Conservation (phyloP, 2,888 invertebrate genomes). For the Nomada flava region DNA sequence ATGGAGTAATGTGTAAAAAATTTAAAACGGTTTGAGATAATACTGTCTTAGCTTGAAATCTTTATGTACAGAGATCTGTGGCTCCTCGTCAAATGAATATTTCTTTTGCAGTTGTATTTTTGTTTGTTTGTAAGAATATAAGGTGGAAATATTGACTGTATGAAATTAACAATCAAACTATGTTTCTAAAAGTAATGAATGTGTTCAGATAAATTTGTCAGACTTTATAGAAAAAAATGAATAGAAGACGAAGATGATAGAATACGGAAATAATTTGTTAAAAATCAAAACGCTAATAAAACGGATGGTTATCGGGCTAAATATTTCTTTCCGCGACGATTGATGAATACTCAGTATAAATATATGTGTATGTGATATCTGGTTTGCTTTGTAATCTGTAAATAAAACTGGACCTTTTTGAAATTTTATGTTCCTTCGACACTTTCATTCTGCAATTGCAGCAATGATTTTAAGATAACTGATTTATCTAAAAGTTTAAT, state of each 20-base stretch:
- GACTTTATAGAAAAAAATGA: constrained; percentile 5
- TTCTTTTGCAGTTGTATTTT: neutral
- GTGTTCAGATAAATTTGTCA: neutral
- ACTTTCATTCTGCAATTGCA: too few species aligned
- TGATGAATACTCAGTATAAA: constrained; percentile 40
- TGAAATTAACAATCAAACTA: constrained; percentile 2
- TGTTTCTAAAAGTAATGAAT: neutral
- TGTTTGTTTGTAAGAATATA: neutral
- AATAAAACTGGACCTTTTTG: constrained; percentile 35
- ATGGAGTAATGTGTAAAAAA: constrained; percentile 30
- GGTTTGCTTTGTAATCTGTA: constrained; percentile 32
- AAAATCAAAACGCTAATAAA: constrained; percentile 6
- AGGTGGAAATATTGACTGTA: neutral
- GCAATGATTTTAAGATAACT: too few species aligned
- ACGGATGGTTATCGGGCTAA: neutral
- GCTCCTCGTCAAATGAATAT: neutral
- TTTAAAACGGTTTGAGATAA: constrained; percentile 10
- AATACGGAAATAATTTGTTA: neutral
- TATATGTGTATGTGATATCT: constrained; percentile 27
- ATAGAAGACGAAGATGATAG: neutral
- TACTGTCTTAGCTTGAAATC: neutral
- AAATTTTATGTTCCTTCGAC: neutral
- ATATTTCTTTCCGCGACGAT: constrained; percentile 16
- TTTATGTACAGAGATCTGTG: constrained; percentile 25
- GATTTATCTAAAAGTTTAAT: neutral